phyloP scores from a whole-genome alignment of 2,888 invertebrate genomes.

The Andrena bucephala region DNA sequence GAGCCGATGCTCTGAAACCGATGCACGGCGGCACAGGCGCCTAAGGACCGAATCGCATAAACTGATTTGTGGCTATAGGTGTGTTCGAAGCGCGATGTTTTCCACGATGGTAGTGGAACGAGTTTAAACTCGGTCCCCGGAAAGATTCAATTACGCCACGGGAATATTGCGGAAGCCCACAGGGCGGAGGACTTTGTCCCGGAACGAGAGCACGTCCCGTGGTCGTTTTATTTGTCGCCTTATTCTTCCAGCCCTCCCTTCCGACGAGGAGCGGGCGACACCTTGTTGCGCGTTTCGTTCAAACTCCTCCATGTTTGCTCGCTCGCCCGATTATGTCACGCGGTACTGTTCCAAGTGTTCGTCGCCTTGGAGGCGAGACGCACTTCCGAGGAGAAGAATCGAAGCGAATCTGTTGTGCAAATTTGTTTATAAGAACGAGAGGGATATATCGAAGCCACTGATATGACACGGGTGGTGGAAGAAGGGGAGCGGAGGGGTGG shows the following conservation, averaged over 20 bases:
- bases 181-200: slow-evolving; percentile 8
- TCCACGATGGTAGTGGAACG: slow-evolving; percentile 23
- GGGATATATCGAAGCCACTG: neutral
- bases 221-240: slow-evolving; percentile 23
- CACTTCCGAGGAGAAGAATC: neutral
- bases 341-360: neutral
- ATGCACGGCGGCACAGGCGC: neutral
- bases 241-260: neutral
- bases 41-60: neutral
- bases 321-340: slow-evolving; percentile 15
- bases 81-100: neutral
- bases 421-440: neutral
- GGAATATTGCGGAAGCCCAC: slow-evolving; percentile 63
- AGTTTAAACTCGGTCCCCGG: slow-evolving; percentile 74
- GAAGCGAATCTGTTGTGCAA: neutral
- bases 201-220: slow-evolving; percentile 35
- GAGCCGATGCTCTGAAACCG: neutral
- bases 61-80: neutral
- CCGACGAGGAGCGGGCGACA: neutral
- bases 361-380: neutral
- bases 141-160: slow-evolving; percentile 75
- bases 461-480: neutral
- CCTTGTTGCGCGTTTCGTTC: slow-evolving; percentile 2
- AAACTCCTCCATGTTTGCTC: slow-evolving; percentile 2
- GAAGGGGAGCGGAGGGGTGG: no score